phyloP scores from a whole-genome alignment of 2,888 invertebrate genomes.

The Stratiomys singularior region DNA sequence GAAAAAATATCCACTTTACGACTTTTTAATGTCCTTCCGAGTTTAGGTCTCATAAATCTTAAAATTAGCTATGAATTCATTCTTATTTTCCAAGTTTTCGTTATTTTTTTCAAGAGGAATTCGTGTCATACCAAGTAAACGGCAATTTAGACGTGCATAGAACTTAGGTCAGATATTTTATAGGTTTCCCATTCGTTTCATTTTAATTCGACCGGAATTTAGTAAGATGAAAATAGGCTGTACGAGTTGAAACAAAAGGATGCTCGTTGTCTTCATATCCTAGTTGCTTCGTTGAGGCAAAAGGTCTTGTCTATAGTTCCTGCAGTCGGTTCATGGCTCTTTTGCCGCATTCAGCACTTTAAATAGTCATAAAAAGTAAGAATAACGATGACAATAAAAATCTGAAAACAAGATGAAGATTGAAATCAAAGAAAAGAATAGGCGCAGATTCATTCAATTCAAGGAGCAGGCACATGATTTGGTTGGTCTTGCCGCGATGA shows the following conservation, averaged over 20 bases:
- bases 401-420: constrained; percentile 33
- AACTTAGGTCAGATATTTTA: no score
- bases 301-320: no score
- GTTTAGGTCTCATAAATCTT: constrained; percentile 49
- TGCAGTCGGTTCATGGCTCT: no score
- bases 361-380: constrained; percentile 31
- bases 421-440: constrained; percentile 32
- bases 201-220: no score
- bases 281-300: no score
- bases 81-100: constrained; percentile 2
- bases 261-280: no score
- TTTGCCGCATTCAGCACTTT: neutral
- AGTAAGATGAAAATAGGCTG: no score
- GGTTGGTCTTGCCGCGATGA: neutral
- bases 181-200: no score
- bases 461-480: neutral
- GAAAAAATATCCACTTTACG: constrained; percentile 46
- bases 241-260: no score
- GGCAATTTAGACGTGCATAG: no score
- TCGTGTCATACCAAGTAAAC: no score
- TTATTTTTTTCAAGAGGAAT: no score
- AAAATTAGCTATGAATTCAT: constrained; percentile 48
- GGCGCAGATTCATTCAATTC: constrained; percentile 4
- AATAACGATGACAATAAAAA: constrained; percentile 45
- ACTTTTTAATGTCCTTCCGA: constrained; percentile 50